Evolutionary conservation across 2,113 vertebrate species (phyloP).

Genomic region (Oceanites oceanicus): DNA sequence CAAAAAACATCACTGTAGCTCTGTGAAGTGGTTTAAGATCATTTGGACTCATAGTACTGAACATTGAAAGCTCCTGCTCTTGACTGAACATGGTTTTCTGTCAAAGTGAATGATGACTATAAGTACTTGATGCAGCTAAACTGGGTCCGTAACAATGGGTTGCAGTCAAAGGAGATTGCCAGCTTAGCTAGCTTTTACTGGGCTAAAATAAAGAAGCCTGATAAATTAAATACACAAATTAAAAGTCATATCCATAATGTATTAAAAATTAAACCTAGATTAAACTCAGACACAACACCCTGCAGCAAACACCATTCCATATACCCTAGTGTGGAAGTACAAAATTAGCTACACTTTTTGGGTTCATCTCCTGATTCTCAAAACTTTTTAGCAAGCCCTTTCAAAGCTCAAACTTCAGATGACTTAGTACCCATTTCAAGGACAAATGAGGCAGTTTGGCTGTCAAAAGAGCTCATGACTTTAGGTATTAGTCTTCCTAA

Average conservation of each 20-base stretch:
- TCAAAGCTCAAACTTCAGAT: not conserved
- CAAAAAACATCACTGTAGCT: not conserved
- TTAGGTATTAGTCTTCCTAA: not conserved
- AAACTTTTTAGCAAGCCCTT: not conserved
- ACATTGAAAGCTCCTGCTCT: not conserved
- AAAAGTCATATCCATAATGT: not conserved
- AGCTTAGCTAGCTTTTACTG: not conserved
- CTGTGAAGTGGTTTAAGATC: not conserved
- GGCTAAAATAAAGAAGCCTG: not conserved
- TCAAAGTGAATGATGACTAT: not conserved
- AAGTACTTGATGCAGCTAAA: not conserved
- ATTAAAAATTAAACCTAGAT: not conserved
- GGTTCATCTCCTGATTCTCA: not conserved
- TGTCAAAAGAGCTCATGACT: not conserved
- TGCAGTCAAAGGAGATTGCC: not conserved
- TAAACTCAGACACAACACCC: not conserved
- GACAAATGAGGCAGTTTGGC: not conserved
- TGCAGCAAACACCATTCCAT: not conserved
- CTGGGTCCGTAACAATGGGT: not conserved
- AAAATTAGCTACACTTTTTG: not conserved
- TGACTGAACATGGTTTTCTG: not conserved
- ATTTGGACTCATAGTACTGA: not conserved
- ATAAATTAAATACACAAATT: not conserved
- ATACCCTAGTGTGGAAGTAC: not conserved
- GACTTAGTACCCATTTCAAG: not conserved